Evolutionary conservation across 53 echinoderm and acorn worm species (phyloP), one percentile per base, ranked within the genome.

Genomic region (Holothuria leucospilota): DNA sequence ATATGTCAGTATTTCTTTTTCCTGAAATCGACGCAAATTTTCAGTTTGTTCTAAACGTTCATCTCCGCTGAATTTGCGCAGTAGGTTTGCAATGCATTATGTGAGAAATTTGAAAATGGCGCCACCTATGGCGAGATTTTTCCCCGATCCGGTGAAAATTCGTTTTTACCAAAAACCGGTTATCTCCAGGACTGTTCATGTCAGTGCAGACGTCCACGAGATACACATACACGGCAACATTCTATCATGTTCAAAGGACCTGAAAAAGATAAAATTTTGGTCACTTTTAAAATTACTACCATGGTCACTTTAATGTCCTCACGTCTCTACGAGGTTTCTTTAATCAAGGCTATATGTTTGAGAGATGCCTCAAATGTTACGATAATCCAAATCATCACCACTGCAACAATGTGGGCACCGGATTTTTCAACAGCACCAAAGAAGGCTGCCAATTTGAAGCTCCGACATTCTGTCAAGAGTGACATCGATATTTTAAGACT

Each of bases 231-330:
- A 42, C 42, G 5, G 42, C 42, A 42, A 42, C 5, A 42, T 42
- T 9, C 42, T 6, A 42, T 42, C 42, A 42, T 42, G 42, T 42
- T 42, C 9, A 42, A 42, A 9, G 86, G 86, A 24, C 42, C 68
- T 8, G 18, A 15, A 49, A 41, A 39, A 16, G 25, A 24, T 16
- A 3, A 66, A 7, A 46, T n/a, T n/a, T n/a, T n/a, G n/a, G 67
- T 15, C 20, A 66, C 51, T 6, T 23, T 0, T 34, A 66, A 5
- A 53, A 66, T 13, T 41, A 59, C 10, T 68, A 86, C 46, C 26
- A 62, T 26, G 39, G 28, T 24, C 86, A 75, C 20, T 86, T 61
- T 62, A 73, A 86, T n/a, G 86, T 86, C 1, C 60, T 86, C 2
- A 29, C 20, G 14, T 26, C 18, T 20, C 20, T 75, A 29, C 86